Base-by-base conservation (phyloP, 1,140 invertebrate species). In the Dufourea novaeangliae region DNA sequence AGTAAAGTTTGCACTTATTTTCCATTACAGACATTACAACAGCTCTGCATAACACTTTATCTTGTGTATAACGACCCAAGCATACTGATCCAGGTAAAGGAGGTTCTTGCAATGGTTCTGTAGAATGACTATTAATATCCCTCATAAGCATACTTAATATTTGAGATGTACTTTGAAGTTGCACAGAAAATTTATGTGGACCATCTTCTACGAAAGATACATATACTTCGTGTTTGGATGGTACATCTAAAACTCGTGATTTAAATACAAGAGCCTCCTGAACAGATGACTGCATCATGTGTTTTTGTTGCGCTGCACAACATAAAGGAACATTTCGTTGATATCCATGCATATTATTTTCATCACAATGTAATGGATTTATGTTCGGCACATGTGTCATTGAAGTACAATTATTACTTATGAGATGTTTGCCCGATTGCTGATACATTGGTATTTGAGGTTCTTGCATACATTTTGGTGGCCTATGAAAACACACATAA, bases 201-300 rank as follows among this genome's bases (percentile, higher is more conserved):
- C 96, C 96, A 84, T 97, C 95, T 86, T 96, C 95, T 22, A 96
- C 95, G 88, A 93, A 95, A 39, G 96, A 96, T 6, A 96, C 94
- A 87, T 93, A 94, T 1, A 96, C 95, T 80, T 94, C 93, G 84
- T 97, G 94, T 70, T 93, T 91, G 2, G 93, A 93, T 76, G 93
- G 93, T n/a, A 94, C 86, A 82, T 95, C 94, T 20, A 95, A 84
- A 17, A 94, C 85, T 50, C 94, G 89, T 57, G 93, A 94, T 79
- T 94, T 95, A 73, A 94, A 95, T 89, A 94, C 89, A 68, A 93
- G 83, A 81, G 93, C 79, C 90, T 93, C 86, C 54, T 85, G 78
- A n/a, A 66, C 52, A 50, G 61, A 44, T 12, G 67, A 27, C 0
- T 75, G 44, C 25, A 37, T 52, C 46, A 41, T 57, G 5, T 59